Evolutionary conservation across 2,797 vertebrate genomes (phyloP).

Genomic region (Sebastes aleutianus): DNA sequence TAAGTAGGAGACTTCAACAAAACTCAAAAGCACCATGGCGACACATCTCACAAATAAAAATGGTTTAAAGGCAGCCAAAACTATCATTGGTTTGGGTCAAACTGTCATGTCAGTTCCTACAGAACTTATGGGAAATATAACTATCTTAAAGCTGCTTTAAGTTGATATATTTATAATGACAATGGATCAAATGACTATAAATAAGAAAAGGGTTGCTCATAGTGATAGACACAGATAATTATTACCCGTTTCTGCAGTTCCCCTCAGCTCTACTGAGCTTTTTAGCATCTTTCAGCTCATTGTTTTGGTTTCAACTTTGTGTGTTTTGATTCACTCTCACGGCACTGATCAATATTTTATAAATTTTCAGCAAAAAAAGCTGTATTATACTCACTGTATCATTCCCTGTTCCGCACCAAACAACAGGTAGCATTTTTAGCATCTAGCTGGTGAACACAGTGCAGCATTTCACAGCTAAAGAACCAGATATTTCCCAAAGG

Average conservation of each 20-base stretch:
- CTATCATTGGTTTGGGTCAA: background rate
- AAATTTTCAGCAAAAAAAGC: background rate
- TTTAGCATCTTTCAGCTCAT: background rate
- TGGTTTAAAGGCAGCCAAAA: background rate
- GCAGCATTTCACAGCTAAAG: background rate
- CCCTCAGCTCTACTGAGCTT: background rate
- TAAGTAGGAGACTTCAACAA: slow-evolving; percentile 9
- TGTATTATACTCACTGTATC: background rate
- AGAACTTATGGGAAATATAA: background rate
- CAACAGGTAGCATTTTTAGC: background rate
- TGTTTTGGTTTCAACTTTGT: background rate
- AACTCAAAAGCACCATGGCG: background rate
- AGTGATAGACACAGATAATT: background rate
- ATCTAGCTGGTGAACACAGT: background rate
- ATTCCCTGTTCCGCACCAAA: background rate
- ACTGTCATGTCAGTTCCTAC: background rate
- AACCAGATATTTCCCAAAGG: background rate
- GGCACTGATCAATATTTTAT: too few species aligned
- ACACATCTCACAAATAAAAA: background rate
- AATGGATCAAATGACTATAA: background rate
- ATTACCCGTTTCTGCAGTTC: background rate
- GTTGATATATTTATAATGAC: background rate
- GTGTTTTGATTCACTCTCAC: background rate
- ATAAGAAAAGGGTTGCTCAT: background rate
- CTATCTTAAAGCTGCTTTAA: background rate